These are phyloP conservation scores for Steatocranus sp. DNA, from an alignment of 2,797 vertebrate species.

Conservation along the genomic window DNA sequence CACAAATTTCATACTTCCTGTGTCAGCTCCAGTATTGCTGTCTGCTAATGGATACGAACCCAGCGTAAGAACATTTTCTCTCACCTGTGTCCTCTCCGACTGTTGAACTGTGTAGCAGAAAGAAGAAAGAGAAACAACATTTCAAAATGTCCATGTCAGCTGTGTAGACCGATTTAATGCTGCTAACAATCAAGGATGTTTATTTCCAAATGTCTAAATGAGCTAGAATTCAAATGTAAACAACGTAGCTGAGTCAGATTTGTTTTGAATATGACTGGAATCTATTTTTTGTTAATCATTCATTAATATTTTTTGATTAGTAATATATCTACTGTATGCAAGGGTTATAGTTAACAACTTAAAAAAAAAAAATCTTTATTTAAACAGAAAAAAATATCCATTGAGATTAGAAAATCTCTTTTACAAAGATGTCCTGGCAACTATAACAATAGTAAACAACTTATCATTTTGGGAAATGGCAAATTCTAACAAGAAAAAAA, in stretches of 20 bases:
- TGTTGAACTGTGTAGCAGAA: background rate
- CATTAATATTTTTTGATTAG: background rate
- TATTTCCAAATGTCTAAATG: background rate
- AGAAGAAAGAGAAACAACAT: background rate
- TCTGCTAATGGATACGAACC: conserved; percentile 2
- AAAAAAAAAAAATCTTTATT: background rate
- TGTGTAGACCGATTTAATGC: background rate
- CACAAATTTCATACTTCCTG: background rate
- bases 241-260: background rate
- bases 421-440: background rate
- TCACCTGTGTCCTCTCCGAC: conserved; percentile 63
- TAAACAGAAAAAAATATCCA: background rate
- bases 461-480: background rate
- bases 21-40: background rate
- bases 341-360: background rate
- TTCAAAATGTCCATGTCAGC: conserved; percentile 15
- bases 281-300: background rate
- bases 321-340: background rate
- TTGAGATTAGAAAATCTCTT: background rate
- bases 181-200: background rate
- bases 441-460: background rate
- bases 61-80: background rate
- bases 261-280: background rate
- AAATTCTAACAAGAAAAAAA: background rate
- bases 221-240: background rate